A percentile compares a stretch with the other conserved stretches of the same genome.
Evolutionary conservation across 2,797 vertebrate species (phyloP).

Genomic region (Silurus lanzhouensis): DNA sequence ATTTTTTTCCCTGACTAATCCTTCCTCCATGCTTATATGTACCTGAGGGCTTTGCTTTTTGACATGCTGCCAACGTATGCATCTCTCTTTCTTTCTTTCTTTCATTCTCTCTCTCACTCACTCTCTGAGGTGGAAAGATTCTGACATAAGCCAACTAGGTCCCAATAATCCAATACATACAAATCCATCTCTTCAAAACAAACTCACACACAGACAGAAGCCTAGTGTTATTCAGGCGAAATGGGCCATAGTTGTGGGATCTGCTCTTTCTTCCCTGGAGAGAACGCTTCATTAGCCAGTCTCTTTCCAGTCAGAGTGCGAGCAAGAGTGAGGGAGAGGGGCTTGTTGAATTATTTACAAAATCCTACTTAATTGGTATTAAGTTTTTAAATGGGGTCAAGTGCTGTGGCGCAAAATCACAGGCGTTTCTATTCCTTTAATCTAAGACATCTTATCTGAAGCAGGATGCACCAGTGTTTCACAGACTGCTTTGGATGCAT

Average conservation of each 20-base stretch:
- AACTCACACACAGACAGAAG: constrained; percentile 63
- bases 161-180: constrained; percentile 64
- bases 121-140: constrained; percentile 9
- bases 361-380: constrained; percentile 82
- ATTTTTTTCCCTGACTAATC: constrained; percentile 73
- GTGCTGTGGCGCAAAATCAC: constrained; percentile 73
- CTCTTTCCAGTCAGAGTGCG: constrained; percentile 70
- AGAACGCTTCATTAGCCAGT: constrained; percentile 81
- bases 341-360: constrained; percentile 80
- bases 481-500: constrained; percentile 43
- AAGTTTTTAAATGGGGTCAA: constrained; percentile 87
- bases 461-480: constrained; percentile 7
- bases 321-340: constrained; percentile 30
- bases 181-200: constrained; percentile 65
- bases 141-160: constrained; percentile 29
- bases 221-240: constrained; percentile 50
- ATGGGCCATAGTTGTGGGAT: constrained; percentile 77
- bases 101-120: constrained; percentile 43
- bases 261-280: constrained; percentile 76
- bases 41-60: constrained; percentile 75
- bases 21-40: constrained; percentile 67
- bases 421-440: constrained; percentile 62
- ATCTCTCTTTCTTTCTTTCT: constrained; percentile 25
- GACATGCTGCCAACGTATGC: constrained; percentile 45
- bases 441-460: constrained; percentile 50